These are phyloP conservation scores for Anadara kagoshimensis DNA, from an alignment of 1,140 invertebrate genomes.

Conservation along the genomic window DNA sequence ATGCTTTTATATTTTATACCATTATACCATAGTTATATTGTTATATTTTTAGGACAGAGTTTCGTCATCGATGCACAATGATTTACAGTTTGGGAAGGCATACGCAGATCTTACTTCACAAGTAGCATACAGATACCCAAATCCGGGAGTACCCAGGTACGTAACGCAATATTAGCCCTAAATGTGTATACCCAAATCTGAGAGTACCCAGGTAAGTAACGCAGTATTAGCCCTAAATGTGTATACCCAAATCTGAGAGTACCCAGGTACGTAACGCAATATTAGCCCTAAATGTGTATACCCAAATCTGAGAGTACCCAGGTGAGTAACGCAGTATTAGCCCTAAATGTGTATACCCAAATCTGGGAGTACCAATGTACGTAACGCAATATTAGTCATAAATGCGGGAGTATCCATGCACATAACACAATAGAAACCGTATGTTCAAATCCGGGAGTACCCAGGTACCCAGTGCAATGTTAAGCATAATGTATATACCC, in stretches of 20 bases:
- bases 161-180: too few relatives aligned
- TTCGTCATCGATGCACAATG: slow-evolving; percentile 18
- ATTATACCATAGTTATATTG: too few relatives aligned
- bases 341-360: background rate
- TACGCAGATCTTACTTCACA: slow-evolving; percentile 46
- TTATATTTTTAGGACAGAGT: slow-evolving; percentile 13
- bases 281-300: too few relatives aligned
- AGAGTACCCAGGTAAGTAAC: background rate
- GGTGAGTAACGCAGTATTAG: slow-evolving; percentile 38
- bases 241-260: slow-evolving; percentile 45
- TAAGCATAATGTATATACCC: too few relatives aligned
- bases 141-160: slow-evolving; percentile 53
- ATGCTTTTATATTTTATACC: background rate
- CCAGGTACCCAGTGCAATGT: too few relatives aligned
- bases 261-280: background rate
- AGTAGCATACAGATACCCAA: slow-evolving; percentile 55
- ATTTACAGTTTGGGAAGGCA: slow-evolving; percentile 38
- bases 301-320: slow-evolving; percentile 50
- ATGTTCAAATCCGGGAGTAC: slow-evolving; percentile 45
- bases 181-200: background rate
- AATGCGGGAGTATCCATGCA: slow-evolving; percentile 42
- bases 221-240: slow-evolving; percentile 51
- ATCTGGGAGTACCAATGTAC: background rate
- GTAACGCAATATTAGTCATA: slow-evolving; percentile 44
- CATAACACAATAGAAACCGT: slow-evolving; percentile 38